A percentile compares a stretch with the other conserved stretches of the same genome.
phyloP scores from a whole-genome alignment of 92 coral and sea anemone species.

The Diadumene lineata region DNA sequence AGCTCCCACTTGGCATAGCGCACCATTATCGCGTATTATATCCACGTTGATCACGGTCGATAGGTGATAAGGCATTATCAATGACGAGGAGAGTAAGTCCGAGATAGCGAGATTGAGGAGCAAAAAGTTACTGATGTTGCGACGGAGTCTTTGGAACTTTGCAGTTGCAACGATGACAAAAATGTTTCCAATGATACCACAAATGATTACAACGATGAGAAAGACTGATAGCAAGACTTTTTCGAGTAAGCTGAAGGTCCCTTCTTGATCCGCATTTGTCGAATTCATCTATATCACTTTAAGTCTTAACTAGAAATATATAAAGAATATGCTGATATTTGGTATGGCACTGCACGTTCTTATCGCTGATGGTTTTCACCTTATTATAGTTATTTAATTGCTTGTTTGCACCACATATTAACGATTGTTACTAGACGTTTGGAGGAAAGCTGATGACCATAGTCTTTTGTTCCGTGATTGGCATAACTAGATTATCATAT shows the following conservation, averaged over 20 bases:
- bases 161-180: constrained; percentile 43
- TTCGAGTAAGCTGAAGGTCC: not conserved
- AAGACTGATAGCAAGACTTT: constrained; percentile 4
- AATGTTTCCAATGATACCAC: constrained; percentile 59
- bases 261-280: constrained; percentile 26
- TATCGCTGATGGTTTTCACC: no score
- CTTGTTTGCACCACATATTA: no score
- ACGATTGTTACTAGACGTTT: no score
- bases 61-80: constrained; percentile 59
- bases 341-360: no score
- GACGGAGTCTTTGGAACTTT: constrained; percentile 56
- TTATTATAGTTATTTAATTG: no score
- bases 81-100: constrained; percentile 45
- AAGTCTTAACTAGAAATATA: no score
- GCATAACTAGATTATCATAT: no score
- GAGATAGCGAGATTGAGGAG: constrained; percentile 57
- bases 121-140: constrained; percentile 40
- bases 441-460: no score
- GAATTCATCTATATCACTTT: no score
- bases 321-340: no score
- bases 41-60: constrained; percentile 48
- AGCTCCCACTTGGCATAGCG: constrained; percentile 55
- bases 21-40: constrained; percentile 41
- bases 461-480: no score
- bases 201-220: constrained; percentile 40